Percentiles rank a stretch among this genome's conserved stretches.
These are phyloP conservation scores for Drosophila seclusa DNA, from an alignment of 2,888 invertebrate genomes.

Conservation along the genomic window DNA sequence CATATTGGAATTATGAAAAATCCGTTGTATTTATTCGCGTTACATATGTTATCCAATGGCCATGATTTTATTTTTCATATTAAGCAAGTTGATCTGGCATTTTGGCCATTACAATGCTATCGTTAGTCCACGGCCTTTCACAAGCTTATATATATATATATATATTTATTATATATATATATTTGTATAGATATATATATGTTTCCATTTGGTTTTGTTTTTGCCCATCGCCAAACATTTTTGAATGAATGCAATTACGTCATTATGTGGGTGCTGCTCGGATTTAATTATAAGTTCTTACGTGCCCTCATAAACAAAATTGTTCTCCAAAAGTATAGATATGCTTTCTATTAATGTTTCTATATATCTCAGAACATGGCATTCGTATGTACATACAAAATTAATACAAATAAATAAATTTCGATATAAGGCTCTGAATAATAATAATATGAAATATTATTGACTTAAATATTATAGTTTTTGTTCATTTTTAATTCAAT, in stretches of 20 bases:
- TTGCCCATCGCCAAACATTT: slow-evolving; percentile 29
- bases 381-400: background rate
- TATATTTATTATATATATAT: background rate
- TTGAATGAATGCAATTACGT: slow-evolving; percentile 71
- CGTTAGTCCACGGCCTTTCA: slow-evolving; percentile 37
- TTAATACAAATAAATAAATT: background rate
- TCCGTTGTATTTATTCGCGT: slow-evolving; percentile 50
- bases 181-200: slow-evolving; percentile 1
- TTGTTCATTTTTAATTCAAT: background rate
- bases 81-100: slow-evolving; percentile 51
- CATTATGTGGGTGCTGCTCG: slow-evolving; percentile 63
- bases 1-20: slow-evolving; percentile 71
- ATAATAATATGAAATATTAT: background rate
- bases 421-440: background rate
- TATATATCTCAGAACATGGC: background rate
- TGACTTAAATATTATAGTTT: too few relatives aligned
- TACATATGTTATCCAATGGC: slow-evolving; percentile 51
- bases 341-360: slow-evolving; percentile 24
- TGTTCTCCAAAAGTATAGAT: slow-evolving; percentile 38
- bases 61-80: slow-evolving; percentile 65
- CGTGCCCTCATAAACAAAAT: slow-evolving; percentile 20
- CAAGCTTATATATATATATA: slow-evolving; percentile 1
- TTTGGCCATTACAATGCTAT: slow-evolving; percentile 40
- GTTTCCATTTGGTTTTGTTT: slow-evolving; percentile 27
- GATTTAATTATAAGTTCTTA: slow-evolving; percentile 52